phyloP scores from a whole-genome alignment of 2,797 vertebrate genomes.

The Dicrostonyx torquatus region DNA sequence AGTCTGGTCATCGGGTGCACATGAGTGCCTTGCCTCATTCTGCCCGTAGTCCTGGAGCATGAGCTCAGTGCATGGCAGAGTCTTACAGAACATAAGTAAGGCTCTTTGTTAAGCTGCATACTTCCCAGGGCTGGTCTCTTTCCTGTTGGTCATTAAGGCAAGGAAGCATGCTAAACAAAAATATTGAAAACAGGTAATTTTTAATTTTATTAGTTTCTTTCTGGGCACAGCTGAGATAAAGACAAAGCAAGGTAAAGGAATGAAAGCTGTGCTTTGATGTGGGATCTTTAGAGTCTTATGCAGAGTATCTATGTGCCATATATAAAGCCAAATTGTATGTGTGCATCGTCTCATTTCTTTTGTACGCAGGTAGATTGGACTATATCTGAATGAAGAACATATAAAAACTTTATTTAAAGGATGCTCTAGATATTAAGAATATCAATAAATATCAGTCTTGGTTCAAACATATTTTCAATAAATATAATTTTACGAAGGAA shows the following conservation, averaged over 20 bases:
- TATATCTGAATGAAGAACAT: not conserved
- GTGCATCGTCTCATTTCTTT: not conserved
- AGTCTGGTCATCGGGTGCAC: not conserved
- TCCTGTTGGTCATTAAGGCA: not conserved
- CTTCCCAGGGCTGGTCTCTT: not conserved
- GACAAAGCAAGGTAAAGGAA: not conserved
- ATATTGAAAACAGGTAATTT: not conserved
- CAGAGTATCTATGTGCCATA: not conserved
- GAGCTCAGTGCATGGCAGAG: not conserved
- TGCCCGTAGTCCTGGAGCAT: not conserved
- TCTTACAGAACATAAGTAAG: not conserved
- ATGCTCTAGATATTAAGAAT: not conserved
- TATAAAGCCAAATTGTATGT: not conserved
- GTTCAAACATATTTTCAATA: conserved; percentile 52
- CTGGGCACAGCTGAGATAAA: not conserved
- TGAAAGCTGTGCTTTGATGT: not conserved
- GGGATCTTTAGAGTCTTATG: not conserved
- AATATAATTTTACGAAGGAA: conserved; percentile 6
- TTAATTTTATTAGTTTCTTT: not conserved
- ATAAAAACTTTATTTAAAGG: not conserved
- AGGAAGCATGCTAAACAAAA: not conserved
- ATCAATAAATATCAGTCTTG: conserved; percentile 23
- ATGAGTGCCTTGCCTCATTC: not conserved
- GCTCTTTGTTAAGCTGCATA: not conserved
- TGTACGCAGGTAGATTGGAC: not conserved